phyloP scores from a whole-genome alignment of 2,797 vertebrate species.

The Varecia variegata region DNA sequence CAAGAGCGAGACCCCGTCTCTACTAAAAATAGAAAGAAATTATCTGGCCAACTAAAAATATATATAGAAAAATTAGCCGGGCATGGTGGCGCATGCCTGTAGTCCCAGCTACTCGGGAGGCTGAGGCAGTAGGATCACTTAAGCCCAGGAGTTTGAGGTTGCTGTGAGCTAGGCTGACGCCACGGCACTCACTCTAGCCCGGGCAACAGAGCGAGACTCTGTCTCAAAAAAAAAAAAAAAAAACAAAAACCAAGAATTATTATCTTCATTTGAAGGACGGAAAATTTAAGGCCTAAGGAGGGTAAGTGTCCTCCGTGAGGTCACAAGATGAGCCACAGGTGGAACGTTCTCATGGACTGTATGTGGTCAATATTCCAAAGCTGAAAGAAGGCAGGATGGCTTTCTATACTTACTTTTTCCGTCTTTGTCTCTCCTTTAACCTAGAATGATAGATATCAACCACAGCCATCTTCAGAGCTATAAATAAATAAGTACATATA shows the following conservation, averaged over 20 bases:
- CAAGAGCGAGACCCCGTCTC: too few species aligned
- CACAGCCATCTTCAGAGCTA: constrained; percentile 97
- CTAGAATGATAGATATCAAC: constrained; percentile 99
- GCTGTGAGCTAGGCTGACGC: too few species aligned
- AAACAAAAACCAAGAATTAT: not conserved
- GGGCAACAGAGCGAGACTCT: too few species aligned
- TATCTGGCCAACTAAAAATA: too few species aligned
- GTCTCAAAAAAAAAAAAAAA: not conserved
- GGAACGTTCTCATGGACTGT: not conserved
- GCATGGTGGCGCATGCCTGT: too few species aligned
- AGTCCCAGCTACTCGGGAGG: too few species aligned
- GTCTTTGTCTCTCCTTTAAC: constrained; percentile 95
- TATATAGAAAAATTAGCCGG: too few species aligned
- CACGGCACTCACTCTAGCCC: too few species aligned
- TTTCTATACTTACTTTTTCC: constrained; percentile 93
- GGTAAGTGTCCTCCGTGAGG: not conserved
- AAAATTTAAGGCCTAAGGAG: constrained; percentile 12
- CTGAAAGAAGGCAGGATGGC: not conserved
- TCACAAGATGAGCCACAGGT: not conserved
- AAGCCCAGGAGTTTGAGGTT: too few species aligned
- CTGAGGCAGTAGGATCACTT: too few species aligned
- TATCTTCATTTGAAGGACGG: not conserved
- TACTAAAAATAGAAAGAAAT: too few species aligned
- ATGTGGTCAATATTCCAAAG: not conserved
- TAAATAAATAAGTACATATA: constrained; percentile 56